These are phyloP conservation scores for Columba livia DNA, from an alignment of 2,113 vertebrate genomes.

Conservation along the genomic window DNA sequence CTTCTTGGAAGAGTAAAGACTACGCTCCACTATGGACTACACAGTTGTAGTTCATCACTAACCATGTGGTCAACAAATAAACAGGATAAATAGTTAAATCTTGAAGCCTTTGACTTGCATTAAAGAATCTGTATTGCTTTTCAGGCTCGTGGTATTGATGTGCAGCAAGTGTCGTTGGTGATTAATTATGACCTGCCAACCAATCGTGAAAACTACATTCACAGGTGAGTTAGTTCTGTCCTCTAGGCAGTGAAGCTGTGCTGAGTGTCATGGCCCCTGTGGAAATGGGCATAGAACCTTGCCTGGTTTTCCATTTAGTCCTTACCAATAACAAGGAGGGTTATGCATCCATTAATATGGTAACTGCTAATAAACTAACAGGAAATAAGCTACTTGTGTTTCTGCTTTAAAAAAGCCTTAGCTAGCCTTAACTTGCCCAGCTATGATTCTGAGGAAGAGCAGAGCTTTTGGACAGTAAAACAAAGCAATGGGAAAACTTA, in stretches of 20 bases:
- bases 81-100: rapidly evolving
- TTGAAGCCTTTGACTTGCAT: background rate
- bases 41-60: conserved; percentile 82
- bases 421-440: background rate
- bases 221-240: conserved; percentile 82
- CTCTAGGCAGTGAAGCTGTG: background rate
- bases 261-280: rapidly evolving
- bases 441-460: background rate
- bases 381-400: background rate
- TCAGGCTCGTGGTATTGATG: conserved; percentile 97
- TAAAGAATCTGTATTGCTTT: background rate
- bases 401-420: background rate
- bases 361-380: background rate
- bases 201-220: conserved; percentile 99
- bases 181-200: conserved; percentile 99
- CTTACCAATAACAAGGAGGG: background rate
- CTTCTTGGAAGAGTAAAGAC: conserved; percentile 83
- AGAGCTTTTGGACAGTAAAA: background rate
- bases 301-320: background rate
- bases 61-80: conserved; percentile 74
- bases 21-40: conserved; percentile 84
- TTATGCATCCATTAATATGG: background rate
- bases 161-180: conserved; percentile 97
- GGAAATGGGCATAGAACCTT: background rate
- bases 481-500: conserved; percentile 57